A percentile compares a stretch with the other conserved stretches of the same genome.
These are phyloP conservation scores for Yponomeuta cagnagella DNA, from an alignment of 2,888 invertebrate species.

Conservation along the genomic window DNA sequence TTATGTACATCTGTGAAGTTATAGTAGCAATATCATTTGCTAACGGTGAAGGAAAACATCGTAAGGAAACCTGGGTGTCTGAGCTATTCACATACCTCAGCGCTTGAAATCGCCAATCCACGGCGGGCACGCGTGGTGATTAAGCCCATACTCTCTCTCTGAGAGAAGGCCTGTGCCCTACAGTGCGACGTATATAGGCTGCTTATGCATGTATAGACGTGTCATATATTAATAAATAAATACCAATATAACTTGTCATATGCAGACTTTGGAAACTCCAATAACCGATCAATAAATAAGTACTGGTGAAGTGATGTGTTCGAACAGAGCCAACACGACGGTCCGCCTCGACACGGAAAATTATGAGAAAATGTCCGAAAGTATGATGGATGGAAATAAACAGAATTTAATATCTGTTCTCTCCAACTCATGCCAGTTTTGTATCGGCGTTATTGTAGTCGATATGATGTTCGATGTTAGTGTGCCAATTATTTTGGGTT, in stretches of 20 bases:
- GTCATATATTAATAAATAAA: not conserved
- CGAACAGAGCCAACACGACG: constrained; percentile 12
- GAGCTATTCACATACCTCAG: too few species aligned
- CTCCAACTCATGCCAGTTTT: constrained; percentile 2
- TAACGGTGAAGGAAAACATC: too few species aligned
- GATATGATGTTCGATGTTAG: not conserved
- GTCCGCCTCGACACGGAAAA: constrained; percentile 20
- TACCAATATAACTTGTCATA: not conserved
- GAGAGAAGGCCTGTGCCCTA: too few species aligned
- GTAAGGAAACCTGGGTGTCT: too few species aligned
- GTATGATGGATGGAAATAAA: constrained; percentile 22
- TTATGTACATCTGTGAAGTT: too few species aligned
- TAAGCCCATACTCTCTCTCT: too few species aligned
- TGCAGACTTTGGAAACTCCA: not conserved
- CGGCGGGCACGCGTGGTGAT: too few species aligned
- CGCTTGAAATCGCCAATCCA: too few species aligned
- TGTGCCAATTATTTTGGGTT: not conserved
- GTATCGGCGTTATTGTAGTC: not conserved
- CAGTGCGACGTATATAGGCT: too few species aligned
- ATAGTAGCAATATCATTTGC: too few species aligned
- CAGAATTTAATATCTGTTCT: constrained; percentile 22
- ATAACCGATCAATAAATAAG: constrained; percentile 1
- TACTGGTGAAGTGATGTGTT: not conserved
- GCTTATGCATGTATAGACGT: too few species aligned
- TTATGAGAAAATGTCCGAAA: constrained; percentile 23